Evolutionary conservation across 2,888 invertebrate species (phyloP), one percentile per base, ranked within the genome.

Genomic region (Acanthosepion lycidas): DNA sequence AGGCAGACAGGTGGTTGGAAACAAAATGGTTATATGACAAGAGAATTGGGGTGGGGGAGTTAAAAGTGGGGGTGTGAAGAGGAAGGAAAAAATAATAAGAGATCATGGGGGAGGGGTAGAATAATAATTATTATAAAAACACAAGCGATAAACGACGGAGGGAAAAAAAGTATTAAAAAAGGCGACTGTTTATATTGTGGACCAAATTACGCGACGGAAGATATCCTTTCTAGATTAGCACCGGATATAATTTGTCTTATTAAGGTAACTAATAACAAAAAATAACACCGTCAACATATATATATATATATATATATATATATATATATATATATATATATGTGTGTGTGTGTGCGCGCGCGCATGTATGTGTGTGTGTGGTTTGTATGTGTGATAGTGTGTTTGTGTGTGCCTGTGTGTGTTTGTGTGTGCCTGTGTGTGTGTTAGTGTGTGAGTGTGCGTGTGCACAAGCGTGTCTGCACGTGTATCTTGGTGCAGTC

Each of bases 221-320:
- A 78, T 78, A 78, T 78, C 78, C 78, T 78, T 64, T 33, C 78
- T 33, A 78, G 78, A 78, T 78, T 78, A 78, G n/a, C 15, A 78
- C 78, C 78, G 78, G 78, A 78, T 78, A 78, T 78, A 78, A 78
- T 78, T n/a, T 78, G 33, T 78, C 78, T 78, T 78, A 78, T 78
- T 78, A 78, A 78, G 78, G 33, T 78, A 78, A 78, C 78, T 78
- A 78, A 78, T 78, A 78, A 78, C 78, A 78, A 78, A 78, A 78
- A 78, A 78, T n/a, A 78, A 78, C 78, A 78, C n/a, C 18, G 33
- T 33, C 78, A n/a, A 78, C n/a, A 78, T 42, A 42, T 42, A 20
- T 64, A 42, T 42, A 42, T 42, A 42, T 42, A 42, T 42, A 42
- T 42, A 42, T 42, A 20, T 64, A 42, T 42, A 42, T 42, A 42